These are phyloP conservation scores for Palaemon carinicauda DNA, from an alignment of 1,140 invertebrate genomes.

Conservation along the genomic window DNA sequence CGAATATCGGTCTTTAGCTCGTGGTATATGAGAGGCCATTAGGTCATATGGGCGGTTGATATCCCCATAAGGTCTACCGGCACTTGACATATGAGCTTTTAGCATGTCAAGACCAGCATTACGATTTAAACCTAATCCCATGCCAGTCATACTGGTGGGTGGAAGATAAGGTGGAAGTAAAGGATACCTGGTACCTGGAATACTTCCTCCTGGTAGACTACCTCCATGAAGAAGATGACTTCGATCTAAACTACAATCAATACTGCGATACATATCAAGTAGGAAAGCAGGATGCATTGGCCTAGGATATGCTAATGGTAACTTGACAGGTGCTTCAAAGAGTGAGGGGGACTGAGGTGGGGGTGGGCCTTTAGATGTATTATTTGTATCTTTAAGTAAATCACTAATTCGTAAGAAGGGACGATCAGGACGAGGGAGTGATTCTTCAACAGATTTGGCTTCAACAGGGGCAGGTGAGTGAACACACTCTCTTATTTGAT, in stretches of 20 bases:
- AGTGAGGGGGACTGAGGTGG: slow-evolving; percentile 60
- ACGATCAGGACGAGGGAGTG: slow-evolving; percentile 42
- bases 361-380: slow-evolving; percentile 55
- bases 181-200: slow-evolving; percentile 36
- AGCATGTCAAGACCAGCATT: slow-evolving; percentile 48
- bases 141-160: slow-evolving; percentile 50
- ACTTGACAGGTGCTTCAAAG: slow-evolving; percentile 60
- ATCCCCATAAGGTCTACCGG: slow-evolving; percentile 56
- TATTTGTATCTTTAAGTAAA: slow-evolving; percentile 48
- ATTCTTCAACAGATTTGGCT: slow-evolving; percentile 22
- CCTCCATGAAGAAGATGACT: slow-evolving; percentile 32
- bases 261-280: slow-evolving; percentile 57
- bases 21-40: slow-evolving; percentile 49
- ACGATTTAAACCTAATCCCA: slow-evolving; percentile 54
- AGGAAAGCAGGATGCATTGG: slow-evolving; percentile 49
- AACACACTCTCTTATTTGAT: slow-evolving; percentile 15
- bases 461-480: slow-evolving; percentile 18
- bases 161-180: slow-evolving; percentile 52
- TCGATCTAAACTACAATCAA: slow-evolving; percentile 47
- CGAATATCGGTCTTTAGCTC: slow-evolving; percentile 84
- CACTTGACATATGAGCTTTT: slow-evolving; percentile 56
- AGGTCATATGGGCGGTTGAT: slow-evolving; percentile 53
- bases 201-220: slow-evolving; percentile 22
- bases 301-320: slow-evolving; percentile 45
- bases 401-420: slow-evolving; percentile 51